A percentile compares a stretch with the other conserved stretches of the same genome.
phyloP scores from a whole-genome alignment of 2,113 vertebrate species.

The Sminthopsis crassicaudata region DNA sequence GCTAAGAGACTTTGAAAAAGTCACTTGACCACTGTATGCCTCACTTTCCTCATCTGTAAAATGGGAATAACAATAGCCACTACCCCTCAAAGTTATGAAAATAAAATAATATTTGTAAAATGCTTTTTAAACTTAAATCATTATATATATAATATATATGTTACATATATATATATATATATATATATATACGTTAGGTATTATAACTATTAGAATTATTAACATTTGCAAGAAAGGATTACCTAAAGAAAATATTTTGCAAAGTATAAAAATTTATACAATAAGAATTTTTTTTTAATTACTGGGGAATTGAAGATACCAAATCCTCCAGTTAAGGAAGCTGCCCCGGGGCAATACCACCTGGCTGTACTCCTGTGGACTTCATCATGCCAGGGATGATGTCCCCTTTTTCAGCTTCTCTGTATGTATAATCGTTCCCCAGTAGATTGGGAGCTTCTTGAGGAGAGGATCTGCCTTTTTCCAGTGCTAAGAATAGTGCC shows the following conservation, averaged over 20 bases:
- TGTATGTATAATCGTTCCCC: neutral
- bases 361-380: neutral
- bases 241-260: neutral
- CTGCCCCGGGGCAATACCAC: too few species aligned
- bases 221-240: neutral
- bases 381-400: neutral
- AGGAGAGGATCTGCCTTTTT: neutral
- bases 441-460: neutral
- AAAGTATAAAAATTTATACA: neutral
- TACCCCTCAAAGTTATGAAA: neutral
- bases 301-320: neutral
- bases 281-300: too few species aligned
- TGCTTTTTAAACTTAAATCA: neutral
- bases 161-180: too few species aligned
- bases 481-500: neutral
- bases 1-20: neutral
- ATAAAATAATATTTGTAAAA: neutral
- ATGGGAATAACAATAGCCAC: neutral
- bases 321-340: neutral
- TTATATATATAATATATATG: too few species aligned
- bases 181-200: neutral
- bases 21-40: neutral
- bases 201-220: neutral
- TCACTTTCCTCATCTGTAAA: neutral
- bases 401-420: neutral